Evolutionary conservation across 2,888 invertebrate genomes (phyloP), one percentile per base, ranked within the genome.

Genomic region (Polietes domitor): DNA sequence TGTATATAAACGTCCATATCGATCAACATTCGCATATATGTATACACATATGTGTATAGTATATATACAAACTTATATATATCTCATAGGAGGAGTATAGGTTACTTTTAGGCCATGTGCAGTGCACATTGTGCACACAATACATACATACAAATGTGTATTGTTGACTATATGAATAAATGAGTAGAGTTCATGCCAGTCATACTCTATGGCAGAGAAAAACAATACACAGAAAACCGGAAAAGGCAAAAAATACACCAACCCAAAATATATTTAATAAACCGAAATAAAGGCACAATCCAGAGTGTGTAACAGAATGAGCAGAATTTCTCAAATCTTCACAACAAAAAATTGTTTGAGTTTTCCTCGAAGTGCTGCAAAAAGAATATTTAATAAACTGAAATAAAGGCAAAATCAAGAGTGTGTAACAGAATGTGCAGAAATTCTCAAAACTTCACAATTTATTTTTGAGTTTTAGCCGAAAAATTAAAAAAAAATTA

Each of bases 61-160:
- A 43, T 37, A 63, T 58, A 80, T 41, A 74, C 70, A 53, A 43
- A 80, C 61, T 53, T 47, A 74, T 32, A 75, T 32, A 68, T 24
- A 80, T 68, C n/a, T 3, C 37, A 55, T 32, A 75, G 53, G 50
- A 28, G 21, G 24, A 26, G 5, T 32, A 58, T 26, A 58, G 53
- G 26, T 26, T 58, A 26, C 58, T 24, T 58, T 58, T 58, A 26
- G 58, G 58, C 26, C 41, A 77, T 70, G 53, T 50, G 37, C 3
- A 32, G n/a, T n/a, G n/a, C n/a, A n/a, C n/a, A n/a, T n/a, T 37
- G 37, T 37, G 37, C 12, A 9, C 12, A 9, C 12, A 37, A 10
- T 37, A 37, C 50, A 6, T 9, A 12, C 24, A 6, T 43, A 28
- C 61, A 15, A 9, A 47, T 19, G 53, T 17, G 10, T 47, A 47